These are phyloP conservation scores for Pseudorasbora parva DNA, from an alignment of 2,113 vertebrate species.

Conservation along the genomic window DNA sequence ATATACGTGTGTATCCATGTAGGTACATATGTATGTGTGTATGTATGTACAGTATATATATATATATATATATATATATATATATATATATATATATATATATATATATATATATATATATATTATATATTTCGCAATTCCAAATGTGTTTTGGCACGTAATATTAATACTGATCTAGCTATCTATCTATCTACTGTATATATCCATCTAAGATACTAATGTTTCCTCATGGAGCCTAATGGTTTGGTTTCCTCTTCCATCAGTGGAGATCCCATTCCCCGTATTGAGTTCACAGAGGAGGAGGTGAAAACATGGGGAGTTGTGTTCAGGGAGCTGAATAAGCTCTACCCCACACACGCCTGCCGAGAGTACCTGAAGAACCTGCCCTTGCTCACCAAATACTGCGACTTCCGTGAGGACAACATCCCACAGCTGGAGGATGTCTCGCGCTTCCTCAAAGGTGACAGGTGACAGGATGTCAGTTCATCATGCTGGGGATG, in stretches of 20 bases:
- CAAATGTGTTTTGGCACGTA: too few relatives aligned
- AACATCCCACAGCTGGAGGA: slow-evolving; percentile 98
- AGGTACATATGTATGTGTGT: too few relatives aligned
- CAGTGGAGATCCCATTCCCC: slow-evolving; percentile 91
- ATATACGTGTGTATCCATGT: too few relatives aligned
- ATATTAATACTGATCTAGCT: too few relatives aligned
- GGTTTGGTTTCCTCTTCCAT: not conserved
- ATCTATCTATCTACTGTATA: too few relatives aligned
- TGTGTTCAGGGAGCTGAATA: slow-evolving; percentile 92
- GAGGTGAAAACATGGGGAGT: slow-evolving; percentile 96
- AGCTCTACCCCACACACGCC: slow-evolving; percentile 92
- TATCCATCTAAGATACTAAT: too few relatives aligned
- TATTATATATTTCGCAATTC: too few relatives aligned
- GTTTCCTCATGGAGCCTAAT: not conserved
- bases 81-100: too few relatives aligned
- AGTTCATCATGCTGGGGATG: not conserved
- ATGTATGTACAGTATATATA: too few relatives aligned
- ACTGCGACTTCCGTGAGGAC: slow-evolving; percentile 93
- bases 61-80: too few relatives aligned
- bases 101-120: too few relatives aligned
- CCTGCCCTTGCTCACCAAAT: slow-evolving; percentile 88
- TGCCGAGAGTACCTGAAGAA: slow-evolving; percentile 97
- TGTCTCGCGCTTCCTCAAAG: slow-evolving; percentile 92
- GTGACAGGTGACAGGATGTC: slow-evolving; percentile 67
- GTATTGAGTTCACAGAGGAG: slow-evolving; percentile 92